Base-by-base conservation (phyloP, 2,113 vertebrate species). In the Hippocampus barbouri region DNA sequence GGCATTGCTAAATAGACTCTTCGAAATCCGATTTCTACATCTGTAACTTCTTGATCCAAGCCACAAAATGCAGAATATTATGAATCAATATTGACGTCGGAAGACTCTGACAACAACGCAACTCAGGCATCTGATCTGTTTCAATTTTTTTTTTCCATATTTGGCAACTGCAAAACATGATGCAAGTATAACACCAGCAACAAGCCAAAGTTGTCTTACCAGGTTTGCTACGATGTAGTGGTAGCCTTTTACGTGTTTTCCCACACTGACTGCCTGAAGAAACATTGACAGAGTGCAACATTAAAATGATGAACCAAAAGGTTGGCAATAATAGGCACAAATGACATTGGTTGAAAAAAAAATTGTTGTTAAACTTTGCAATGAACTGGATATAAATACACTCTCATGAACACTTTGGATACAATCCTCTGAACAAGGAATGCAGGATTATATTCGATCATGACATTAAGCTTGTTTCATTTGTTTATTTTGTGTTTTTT, bases 211-310 rank as follows among this genome's bases (percentile, higher is more conserved):
- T 53, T 10, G n/a, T 64, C 95, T 96, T 93, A 98, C 96, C 95
- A 98, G 90, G 86, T 98, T 98, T 88, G 96, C 96, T 68, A 98
- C 90, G 90, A 98, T 97, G 91, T 98, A 98, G 90, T 98, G 96
- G 87, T 97, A 98, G 80, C 96, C 95, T 92, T 96, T 97, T 45
- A 98, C 95, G 74, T 98, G 96, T 80, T 98, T 98, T 71, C 96
- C 96, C 87, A 97, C 95, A 74, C 95, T 98, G 73, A 98, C 96
- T 70, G 95, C 95, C 96, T 98, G 85, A 59, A 77, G 4, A 49
- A 5, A 57, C 20, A 72, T 18, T 69, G 12, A 77, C 12, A 79
- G 27, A 76, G 43, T 51, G 27, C 34, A 40, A 49, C 16, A 18
- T 68, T 54, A 21, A 34, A 53, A 68, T 67, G 45, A 27, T 18